Evolutionary conservation across 2,888 invertebrate genomes (phyloP).

Genomic region (Petrophora chlorosata): DNA sequence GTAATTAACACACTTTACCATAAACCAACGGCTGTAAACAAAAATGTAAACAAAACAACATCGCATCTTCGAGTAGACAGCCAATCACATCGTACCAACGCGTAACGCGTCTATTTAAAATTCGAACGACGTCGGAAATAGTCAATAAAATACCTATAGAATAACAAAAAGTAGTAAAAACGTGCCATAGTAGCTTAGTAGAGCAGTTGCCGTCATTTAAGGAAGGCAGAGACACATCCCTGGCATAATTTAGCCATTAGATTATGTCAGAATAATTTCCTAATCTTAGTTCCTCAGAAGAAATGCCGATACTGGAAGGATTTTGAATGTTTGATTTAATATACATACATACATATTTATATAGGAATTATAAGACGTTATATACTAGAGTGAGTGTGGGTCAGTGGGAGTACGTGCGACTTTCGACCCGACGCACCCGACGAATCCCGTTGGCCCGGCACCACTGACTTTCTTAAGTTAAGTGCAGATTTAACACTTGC

Average conservation of each 20-base stretch:
- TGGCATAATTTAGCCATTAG: constrained; percentile 11
- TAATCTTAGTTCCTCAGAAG: constrained; percentile 24
- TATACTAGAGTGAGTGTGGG: no score
- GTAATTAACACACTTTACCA: no score
- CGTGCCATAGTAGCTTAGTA: constrained; percentile 27
- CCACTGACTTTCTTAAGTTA: no score
- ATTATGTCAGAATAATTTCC: constrained; percentile 33
- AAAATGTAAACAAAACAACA: not conserved
- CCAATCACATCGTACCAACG: not conserved
- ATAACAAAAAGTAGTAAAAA: constrained; percentile 21
- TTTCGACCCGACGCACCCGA: no score
- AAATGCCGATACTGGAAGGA: no score
- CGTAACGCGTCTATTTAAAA: constrained; percentile 12
- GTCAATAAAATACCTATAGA: constrained; percentile 27
- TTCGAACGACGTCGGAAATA: constrained; percentile 13
- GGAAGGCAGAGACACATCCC: constrained; percentile 5
- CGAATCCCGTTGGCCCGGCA: no score
- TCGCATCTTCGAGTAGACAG: not conserved
- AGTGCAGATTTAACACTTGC: no score
- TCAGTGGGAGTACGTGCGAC: no score
- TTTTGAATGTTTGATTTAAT: no score
- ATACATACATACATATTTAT: no score
- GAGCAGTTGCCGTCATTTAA: constrained; percentile 22
- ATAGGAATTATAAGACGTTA: no score
- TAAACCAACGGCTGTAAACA: no score